phyloP scores from a whole-genome alignment of 2,888 invertebrate genomes.

The Drosophila anomalata region DNA sequence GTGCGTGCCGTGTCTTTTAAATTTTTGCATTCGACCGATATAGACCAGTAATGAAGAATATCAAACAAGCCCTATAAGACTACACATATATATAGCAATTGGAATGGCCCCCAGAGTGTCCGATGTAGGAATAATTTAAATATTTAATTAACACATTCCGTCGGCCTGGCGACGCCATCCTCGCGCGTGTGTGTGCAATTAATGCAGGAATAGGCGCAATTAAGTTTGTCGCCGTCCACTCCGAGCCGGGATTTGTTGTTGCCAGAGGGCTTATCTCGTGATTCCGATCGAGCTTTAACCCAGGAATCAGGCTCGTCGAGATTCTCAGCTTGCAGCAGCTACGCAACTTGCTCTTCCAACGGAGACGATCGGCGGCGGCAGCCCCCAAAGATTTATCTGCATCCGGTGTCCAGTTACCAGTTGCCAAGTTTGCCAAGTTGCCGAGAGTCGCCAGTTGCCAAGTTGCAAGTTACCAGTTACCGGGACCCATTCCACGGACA shows the following conservation, averaged over 20 bases:
- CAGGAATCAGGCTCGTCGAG: constrained; percentile 15
- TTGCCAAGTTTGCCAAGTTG: constrained; percentile 9
- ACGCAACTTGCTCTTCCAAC: constrained; percentile 47
- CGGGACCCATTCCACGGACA: constrained; percentile 34
- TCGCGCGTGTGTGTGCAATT: constrained; percentile 77
- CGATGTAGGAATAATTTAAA: constrained; percentile 66
- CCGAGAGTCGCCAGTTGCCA: constrained; percentile 55
- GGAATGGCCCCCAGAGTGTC: constrained; percentile 6
- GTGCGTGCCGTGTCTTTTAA: constrained; percentile 20
- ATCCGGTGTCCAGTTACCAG: constrained; percentile 78
- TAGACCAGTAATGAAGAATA: constrained; percentile 49
- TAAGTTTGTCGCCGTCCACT: constrained; percentile 70
- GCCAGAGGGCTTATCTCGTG: constrained; percentile 67
- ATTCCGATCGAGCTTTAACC: constrained; percentile 77
- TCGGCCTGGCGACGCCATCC: constrained; percentile 42
- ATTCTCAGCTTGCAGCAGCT: constrained; percentile 8
- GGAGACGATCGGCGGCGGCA: constrained; percentile 66
- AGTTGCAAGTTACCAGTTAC: constrained; percentile 9
- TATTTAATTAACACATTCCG: constrained; percentile 78
- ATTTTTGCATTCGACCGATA: constrained; percentile 18
- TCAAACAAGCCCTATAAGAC: constrained; percentile 5
- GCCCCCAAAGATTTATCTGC: constrained; percentile 75
- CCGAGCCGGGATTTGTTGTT: constrained; percentile 34
- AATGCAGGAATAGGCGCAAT: constrained; percentile 80
- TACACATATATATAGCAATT: constrained; percentile 4